Percentiles rank a stretch among this genome's conserved stretches.
Conservation (phyloP, 2,797 vertebrate genomes). For the Saxicola maurus region DNA sequence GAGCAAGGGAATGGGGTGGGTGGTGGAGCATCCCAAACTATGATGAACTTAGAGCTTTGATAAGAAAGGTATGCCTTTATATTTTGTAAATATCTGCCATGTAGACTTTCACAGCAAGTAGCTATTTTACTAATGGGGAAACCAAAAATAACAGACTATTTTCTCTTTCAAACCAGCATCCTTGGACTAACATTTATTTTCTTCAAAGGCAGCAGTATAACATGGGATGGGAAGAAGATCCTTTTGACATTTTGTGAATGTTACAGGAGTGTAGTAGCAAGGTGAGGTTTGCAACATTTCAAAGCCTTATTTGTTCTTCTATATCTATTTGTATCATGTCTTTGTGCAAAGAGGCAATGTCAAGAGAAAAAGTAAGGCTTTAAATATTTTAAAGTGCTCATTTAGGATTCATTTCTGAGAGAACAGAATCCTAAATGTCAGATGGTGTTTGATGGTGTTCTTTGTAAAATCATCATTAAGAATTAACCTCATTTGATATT, state of each 20-base stretch:
- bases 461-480: background rate
- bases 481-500: constrained; percentile 18
- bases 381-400: constrained; percentile 18
- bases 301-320: constrained; percentile 13
- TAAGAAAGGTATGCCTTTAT: background rate
- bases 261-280: background rate
- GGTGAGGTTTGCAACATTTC: background rate
- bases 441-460: background rate
- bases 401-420: constrained; percentile 15
- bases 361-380: background rate
- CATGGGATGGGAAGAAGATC: background rate
- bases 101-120: background rate
- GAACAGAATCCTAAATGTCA: constrained; percentile 42
- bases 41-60: background rate
- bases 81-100: background rate
- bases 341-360: background rate
- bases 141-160: background rate
- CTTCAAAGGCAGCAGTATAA: background rate
- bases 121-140: background rate
- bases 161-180: background rate
- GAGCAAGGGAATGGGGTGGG: background rate
- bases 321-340: background rate
- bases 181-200: background rate
- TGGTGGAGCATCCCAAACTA: background rate
- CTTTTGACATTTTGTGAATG: background rate